phyloP scores from a whole-genome alignment of 2,888 invertebrate genomes.

The Idaea biselata region DNA sequence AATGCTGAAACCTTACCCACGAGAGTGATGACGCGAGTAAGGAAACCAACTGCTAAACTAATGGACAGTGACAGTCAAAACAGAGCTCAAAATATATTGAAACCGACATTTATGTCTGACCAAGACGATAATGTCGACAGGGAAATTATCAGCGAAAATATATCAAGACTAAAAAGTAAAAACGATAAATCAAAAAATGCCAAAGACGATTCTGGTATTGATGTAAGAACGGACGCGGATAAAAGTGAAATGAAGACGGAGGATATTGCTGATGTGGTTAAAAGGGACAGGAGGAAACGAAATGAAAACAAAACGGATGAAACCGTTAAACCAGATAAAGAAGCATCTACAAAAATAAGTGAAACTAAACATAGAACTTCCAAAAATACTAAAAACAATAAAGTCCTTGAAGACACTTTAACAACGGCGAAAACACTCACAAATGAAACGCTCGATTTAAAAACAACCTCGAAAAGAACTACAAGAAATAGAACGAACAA shows the following conservation, averaged over 20 bases:
- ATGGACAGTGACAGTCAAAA: constrained; percentile 34
- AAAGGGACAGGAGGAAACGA: background rate
- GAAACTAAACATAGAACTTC: constrained; percentile 6
- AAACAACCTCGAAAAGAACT: constrained; percentile 16
- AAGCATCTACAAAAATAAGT: background rate
- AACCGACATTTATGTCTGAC: constrained; percentile 46
- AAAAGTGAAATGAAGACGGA: background rate
- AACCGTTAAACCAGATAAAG: constrained; percentile 6
- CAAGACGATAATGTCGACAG: constrained; percentile 53
- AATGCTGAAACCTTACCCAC: constrained; percentile 51
- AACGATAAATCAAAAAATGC: constrained; percentile 39
- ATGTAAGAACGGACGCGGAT: background rate
- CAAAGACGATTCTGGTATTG: constrained; percentile 25
- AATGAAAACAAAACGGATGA: constrained; percentile 6
- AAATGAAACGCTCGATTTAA: constrained; percentile 11
- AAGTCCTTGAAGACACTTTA: background rate
- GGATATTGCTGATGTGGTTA: background rate
- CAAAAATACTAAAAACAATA: constrained; percentile 1
- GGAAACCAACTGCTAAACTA: constrained; percentile 59
- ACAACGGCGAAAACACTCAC: constrained; percentile 7
- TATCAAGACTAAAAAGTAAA: constrained; percentile 50
- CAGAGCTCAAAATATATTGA: constrained; percentile 40
- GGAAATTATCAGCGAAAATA: constrained; percentile 59
- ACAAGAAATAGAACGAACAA: constrained; percentile 30
- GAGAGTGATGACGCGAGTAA: constrained; percentile 55